Evolutionary conservation across 2,888 invertebrate species (phyloP).

Genomic region (Melipona beecheii): DNA sequence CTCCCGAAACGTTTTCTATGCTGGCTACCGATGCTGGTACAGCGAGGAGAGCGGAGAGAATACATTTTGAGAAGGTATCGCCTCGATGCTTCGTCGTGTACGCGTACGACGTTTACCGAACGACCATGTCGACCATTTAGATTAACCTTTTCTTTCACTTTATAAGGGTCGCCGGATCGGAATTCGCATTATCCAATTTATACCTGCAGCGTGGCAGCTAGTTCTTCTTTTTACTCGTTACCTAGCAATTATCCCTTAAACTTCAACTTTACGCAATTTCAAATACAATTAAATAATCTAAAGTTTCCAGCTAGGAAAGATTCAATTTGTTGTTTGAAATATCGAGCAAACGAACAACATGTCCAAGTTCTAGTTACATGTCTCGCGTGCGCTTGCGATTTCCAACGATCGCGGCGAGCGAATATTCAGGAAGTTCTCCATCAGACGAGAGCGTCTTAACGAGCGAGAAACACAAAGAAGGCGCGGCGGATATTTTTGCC

Average conservation of each 20-base stretch:
- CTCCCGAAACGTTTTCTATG: conserved; percentile 12
- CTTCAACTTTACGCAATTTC: neutral
- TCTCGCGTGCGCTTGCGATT: conserved; percentile 12
- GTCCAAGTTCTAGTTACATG: accelerated
- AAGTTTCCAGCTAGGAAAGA: accelerated
- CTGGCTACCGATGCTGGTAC: neutral
- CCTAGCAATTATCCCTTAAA: accelerated
- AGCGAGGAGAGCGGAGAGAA: neutral
- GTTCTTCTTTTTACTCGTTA: neutral
- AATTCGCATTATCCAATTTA: neutral
- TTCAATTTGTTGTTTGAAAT: neutral
- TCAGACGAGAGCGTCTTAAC: conserved; percentile 21
- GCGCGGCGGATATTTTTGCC: neutral
- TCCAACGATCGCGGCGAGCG: conserved; percentile 19
- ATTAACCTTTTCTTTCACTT: neutral
- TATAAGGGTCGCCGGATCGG: neutral
- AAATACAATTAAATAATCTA: too few relatives aligned
- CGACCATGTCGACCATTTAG: neutral
- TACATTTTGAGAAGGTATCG: neutral
- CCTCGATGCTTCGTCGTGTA: neutral
- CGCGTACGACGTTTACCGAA: neutral
- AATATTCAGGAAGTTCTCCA: neutral
- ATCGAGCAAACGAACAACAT: neutral
- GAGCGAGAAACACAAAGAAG: conserved; percentile 41
- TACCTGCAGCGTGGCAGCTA: neutral